Evolutionary conservation across 2,113 vertebrate species (phyloP).

Genomic region (Planiliza haematocheilus): DNA sequence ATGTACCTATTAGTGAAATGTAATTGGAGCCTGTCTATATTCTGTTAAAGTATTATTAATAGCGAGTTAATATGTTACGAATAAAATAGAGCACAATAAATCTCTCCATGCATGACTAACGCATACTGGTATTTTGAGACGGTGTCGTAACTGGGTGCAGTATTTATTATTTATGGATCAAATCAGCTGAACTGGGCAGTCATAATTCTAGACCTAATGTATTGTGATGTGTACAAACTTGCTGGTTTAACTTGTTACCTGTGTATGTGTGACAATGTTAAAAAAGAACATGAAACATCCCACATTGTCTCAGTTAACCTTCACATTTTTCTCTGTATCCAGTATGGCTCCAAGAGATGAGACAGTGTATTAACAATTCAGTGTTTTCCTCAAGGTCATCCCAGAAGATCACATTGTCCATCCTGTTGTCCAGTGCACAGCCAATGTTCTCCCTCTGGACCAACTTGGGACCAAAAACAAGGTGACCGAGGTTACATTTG

Average conservation of each 20-base stretch:
- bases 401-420: slow-evolving; percentile 7
- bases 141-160: too few species aligned
- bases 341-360: slow-evolving; percentile 3
- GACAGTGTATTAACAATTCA: slow-evolving; percentile 37
- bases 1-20: too few species aligned
- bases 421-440: slow-evolving; percentile 12
- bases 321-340: slow-evolving; percentile 23
- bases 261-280: neutral
- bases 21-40: too few species aligned
- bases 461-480: slow-evolving; percentile 19
- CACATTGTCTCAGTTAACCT: slow-evolving; percentile 1
- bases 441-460: slow-evolving; percentile 29
- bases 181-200: too few species aligned
- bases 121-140: neutral
- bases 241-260: neutral
- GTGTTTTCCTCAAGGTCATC: slow-evolving; percentile 41
- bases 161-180: too few species aligned
- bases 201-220: too few species aligned
- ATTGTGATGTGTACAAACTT: neutral
- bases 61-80: too few species aligned
- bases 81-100: too few species aligned
- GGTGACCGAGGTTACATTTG: slow-evolving; percentile 9
- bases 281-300: slow-evolving; percentile 2
- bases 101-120: neutral
- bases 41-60: too few species aligned